Evolutionary conservation across 2,888 invertebrate genomes (phyloP), one percentile per base, ranked within the genome.

Genomic region (Petrophora chlorosata): DNA sequence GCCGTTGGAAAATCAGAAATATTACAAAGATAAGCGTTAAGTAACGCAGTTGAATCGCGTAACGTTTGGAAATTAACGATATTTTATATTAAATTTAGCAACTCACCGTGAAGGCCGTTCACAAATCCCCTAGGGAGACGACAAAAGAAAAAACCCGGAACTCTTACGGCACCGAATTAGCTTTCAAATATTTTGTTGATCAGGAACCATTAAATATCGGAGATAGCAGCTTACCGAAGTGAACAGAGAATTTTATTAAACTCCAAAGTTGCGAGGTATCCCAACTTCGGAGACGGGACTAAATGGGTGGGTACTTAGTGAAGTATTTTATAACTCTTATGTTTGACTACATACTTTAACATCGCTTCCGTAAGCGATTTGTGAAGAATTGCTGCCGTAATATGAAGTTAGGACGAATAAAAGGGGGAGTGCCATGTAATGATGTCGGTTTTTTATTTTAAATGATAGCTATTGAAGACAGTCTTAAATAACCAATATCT

Each of bases 211-310:
- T 49, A 48, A 39, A 43, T 46, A 53, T 46, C 38, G 38, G 34
- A 32, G 28, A 38, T 41, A 43, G 36, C 41, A 47, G 43, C 36
- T 30, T 40, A 39, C 26, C 29, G 43, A 36, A 53, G 43, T 35
- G 51, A 44, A 54, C 54, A 41, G 60, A 50, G 50, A 64, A 75
- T 70, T 79, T 80, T 77, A 79, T 82, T 80, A 77, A 74, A 82
- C 25, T 26, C 25, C 5, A 53, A 79, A 85, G 70, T 78, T 83
- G 61, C 34, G 63, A 70, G 65, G 67, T 67, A 69, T 78, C 76
- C 76, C 70, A 81, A 82, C 67, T 84, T 80, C 61, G 65, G 34
- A 32, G 38, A 39, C 19, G 70, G 72, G 68, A 67, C 70, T 73
- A 67, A 63, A 71, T 38, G 40, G 46, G 38, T 38, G 40, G 46